phyloP scores from a whole-genome alignment of 53 echinoderm and acorn worm species.

The Arbacia lixula region DNA sequence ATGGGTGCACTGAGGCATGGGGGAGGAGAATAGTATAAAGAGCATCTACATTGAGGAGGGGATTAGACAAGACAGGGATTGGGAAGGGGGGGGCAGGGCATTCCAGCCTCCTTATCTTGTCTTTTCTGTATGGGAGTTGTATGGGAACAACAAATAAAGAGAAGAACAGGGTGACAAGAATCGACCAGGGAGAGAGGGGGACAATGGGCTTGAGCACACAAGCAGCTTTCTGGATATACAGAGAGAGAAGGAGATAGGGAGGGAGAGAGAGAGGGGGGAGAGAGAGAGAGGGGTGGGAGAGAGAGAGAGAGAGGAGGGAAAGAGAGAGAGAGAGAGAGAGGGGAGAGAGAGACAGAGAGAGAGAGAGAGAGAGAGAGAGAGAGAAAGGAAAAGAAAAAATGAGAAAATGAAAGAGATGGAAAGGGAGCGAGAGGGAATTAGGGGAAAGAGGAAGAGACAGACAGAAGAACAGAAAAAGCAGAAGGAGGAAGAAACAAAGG shows the following conservation, averaged over 20 bases:
- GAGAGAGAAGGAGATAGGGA: neutral
- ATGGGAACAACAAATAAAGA: no score
- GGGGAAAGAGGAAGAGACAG: neutral
- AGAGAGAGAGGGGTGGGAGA: neutral
- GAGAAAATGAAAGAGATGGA: neutral
- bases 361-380: neutral
- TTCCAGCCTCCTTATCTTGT: no score
- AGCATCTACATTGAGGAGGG: neutral
- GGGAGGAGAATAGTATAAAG: conserved; percentile 1
- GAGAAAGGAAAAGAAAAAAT: neutral
- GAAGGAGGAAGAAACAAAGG: neutral
- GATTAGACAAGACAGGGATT: no score
- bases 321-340: neutral
- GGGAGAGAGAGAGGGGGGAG: neutral
- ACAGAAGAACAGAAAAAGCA: neutral
- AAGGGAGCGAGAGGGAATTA: neutral
- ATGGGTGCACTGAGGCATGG: conserved; percentile 26
- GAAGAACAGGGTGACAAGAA: conserved; percentile 18
- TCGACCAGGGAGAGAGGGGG: neutral
- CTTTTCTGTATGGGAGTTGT: no score
- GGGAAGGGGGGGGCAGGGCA: no score
- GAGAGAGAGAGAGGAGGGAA: neutral
- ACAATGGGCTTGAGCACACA: no score
- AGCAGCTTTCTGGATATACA: no score
- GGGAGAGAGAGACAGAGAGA: neutral